Evolutionary conservation across 2,888 invertebrate species (phyloP).

Genomic region (Chrysotoxum bicinctum): DNA sequence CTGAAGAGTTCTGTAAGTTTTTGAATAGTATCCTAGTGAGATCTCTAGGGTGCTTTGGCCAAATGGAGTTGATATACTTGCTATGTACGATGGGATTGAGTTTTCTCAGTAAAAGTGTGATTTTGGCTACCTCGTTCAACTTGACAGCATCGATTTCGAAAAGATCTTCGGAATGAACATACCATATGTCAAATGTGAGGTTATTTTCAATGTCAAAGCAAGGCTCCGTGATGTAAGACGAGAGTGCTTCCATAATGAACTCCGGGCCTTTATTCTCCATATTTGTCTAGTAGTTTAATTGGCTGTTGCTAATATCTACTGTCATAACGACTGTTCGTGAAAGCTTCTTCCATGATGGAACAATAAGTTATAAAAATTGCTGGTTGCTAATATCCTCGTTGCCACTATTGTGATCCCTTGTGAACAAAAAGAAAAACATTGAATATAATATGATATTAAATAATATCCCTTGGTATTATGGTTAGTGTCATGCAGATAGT

Average conservation of each 20-base stretch:
- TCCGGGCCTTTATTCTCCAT: too few species aligned
- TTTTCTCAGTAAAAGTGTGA: constrained; percentile 55
- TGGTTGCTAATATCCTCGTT: not conserved
- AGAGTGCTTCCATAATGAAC: too few species aligned
- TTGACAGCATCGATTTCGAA: constrained; percentile 51
- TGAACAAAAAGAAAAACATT: too few species aligned
- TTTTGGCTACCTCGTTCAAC: constrained; percentile 57
- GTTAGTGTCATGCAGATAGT: too few species aligned
- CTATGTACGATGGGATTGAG: constrained; percentile 39
- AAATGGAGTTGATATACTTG: not conserved
- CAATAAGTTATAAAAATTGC: not conserved
- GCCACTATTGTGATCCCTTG: not conserved
- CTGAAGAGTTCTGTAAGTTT: constrained; percentile 62
- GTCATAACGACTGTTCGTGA: not conserved
- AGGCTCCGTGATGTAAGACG: too few species aligned
- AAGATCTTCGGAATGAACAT: constrained; percentile 47
- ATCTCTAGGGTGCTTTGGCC: not conserved
- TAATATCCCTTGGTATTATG: too few species aligned
- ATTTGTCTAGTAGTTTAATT: too few species aligned
- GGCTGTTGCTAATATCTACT: not conserved
- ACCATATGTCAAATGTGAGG: constrained; percentile 5
- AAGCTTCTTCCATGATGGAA: not conserved
- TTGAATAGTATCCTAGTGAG: not conserved
- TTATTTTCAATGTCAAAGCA: not conserved
- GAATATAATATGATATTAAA: too few species aligned